Conservation (phyloP, 2,797 vertebrate genomes). For the Naso thynnoides region DNA sequence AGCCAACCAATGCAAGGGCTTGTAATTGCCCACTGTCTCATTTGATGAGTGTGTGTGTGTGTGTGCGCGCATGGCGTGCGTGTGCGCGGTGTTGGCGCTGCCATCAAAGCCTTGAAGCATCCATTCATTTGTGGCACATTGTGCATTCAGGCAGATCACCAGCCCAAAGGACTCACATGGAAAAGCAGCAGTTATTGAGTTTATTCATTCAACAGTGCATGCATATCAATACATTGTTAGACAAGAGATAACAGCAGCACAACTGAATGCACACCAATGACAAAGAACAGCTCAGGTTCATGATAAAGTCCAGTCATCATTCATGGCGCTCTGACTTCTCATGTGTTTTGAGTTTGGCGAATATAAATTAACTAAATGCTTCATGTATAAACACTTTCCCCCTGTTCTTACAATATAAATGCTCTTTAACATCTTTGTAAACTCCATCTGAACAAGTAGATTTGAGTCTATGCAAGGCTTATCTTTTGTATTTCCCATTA, state of each 20-base stretch:
- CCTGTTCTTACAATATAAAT: neutral
- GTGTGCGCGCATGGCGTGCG: neutral
- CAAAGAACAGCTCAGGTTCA: conserved; percentile 25
- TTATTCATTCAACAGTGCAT: conserved; percentile 55
- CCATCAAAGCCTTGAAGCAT: conserved; percentile 58
- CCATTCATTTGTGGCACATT: conserved; percentile 65
- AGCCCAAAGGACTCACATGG: conserved; percentile 48
- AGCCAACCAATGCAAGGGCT: conserved; percentile 60
- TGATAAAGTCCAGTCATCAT: conserved; percentile 11
- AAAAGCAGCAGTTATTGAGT: conserved; percentile 60
- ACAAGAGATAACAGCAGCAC: conserved; percentile 22
- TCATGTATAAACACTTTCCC: neutral
- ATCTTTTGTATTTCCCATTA: neutral
- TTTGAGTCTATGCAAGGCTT: neutral
- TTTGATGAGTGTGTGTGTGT: conserved; percentile 34
- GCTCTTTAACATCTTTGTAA: neutral
- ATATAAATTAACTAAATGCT: neutral
- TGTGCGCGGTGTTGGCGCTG: conserved; percentile 31
- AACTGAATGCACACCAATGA: conserved; percentile 31
- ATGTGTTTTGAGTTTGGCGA: neutral
- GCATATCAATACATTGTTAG: conserved; percentile 52
- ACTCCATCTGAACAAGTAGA: neutral
- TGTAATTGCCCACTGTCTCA: conserved; percentile 62
- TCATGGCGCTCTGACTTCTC: conserved; percentile 3
- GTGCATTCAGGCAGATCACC: conserved; percentile 66